These are phyloP conservation scores for Macroramphosus scolopax DNA, from an alignment of 2,797 vertebrate genomes.

Conservation along the genomic window DNA sequence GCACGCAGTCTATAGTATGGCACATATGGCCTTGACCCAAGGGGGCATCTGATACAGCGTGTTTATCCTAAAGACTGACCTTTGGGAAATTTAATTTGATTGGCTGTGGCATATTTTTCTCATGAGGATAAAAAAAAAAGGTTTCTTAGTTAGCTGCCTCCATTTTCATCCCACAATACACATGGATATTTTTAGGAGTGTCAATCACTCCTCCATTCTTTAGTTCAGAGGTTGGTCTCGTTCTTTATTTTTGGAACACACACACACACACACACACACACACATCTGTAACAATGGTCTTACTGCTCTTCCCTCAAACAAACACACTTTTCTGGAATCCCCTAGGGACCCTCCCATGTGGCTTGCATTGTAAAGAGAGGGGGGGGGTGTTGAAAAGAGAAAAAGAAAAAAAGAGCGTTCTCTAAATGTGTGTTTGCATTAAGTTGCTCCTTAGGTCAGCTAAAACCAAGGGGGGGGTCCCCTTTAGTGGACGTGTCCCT, in stretches of 20 bases:
- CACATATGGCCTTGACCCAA: conserved; percentile 26
- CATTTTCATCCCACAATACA: conserved; percentile 38
- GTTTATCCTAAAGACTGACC: conserved; percentile 4
- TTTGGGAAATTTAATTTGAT: too few species aligned
- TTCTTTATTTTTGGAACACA: conserved; percentile 58
- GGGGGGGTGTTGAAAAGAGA: conserved; percentile 16
- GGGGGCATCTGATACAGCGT: conserved; percentile 28
- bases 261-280: conserved; percentile 35
- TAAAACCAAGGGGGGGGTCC: conserved; percentile 39
- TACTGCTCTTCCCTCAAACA: conserved; percentile 58
- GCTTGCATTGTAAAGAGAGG: conserved; percentile 57
- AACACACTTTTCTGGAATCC: conserved; percentile 72
- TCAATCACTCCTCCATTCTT: conserved; percentile 49
- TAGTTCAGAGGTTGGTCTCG: conserved; percentile 57
- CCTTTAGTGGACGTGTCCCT: conserved; percentile 21
- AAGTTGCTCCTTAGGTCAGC: conserved; percentile 57
- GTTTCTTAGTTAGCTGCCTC: conserved; percentile 31
- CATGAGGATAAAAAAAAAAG: too few species aligned
- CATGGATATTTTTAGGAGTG: conserved; percentile 41
- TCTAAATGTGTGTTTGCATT: conserved; percentile 58
- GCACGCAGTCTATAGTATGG: conserved; percentile 3
- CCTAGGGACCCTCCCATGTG: conserved; percentile 60
- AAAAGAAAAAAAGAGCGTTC: conserved; percentile 43
- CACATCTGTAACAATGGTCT: conserved; percentile 60
- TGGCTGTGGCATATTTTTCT: too few species aligned